These are phyloP conservation scores for Melieria picta DNA, from an alignment of 2,888 invertebrate species.

Conservation along the genomic window DNA sequence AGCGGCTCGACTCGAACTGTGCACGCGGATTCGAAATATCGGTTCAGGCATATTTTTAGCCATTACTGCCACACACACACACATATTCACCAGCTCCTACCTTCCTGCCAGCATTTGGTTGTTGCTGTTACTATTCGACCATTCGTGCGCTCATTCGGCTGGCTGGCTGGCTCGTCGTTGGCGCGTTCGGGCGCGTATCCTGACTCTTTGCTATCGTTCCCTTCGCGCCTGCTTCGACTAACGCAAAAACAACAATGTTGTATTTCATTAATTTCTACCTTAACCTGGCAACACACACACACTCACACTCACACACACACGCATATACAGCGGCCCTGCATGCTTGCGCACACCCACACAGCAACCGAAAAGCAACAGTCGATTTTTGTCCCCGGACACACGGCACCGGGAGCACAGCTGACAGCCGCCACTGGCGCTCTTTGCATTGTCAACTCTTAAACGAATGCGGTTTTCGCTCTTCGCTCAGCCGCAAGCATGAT, in stretches of 20 bases:
- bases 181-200: too few species aligned
- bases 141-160: too few species aligned
- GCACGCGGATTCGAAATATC: slow-evolving; percentile 20
- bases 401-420: slow-evolving; percentile 1
- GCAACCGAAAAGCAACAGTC: slow-evolving; percentile 27
- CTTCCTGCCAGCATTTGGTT: slow-evolving; percentile 10
- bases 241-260: too few species aligned
- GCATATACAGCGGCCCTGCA: background rate
- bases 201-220: background rate
- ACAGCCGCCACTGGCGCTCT: too few species aligned
- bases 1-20: slow-evolving; percentile 42
- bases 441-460: too few species aligned
- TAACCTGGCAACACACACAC: background rate
- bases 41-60: slow-evolving; percentile 14
- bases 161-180: too few species aligned
- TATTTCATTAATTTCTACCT: background rate
- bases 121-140: background rate
- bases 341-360: slow-evolving; percentile 8
- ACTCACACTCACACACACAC: background rate
- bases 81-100: background rate
- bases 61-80: slow-evolving; percentile 6
- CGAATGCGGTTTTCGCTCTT: background rate
- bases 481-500: too few species aligned
- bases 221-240: background rate
- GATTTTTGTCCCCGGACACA: slow-evolving; percentile 29